Base-by-base conservation (phyloP, 2,113 vertebrate genomes). In the Canis aureus region DNA sequence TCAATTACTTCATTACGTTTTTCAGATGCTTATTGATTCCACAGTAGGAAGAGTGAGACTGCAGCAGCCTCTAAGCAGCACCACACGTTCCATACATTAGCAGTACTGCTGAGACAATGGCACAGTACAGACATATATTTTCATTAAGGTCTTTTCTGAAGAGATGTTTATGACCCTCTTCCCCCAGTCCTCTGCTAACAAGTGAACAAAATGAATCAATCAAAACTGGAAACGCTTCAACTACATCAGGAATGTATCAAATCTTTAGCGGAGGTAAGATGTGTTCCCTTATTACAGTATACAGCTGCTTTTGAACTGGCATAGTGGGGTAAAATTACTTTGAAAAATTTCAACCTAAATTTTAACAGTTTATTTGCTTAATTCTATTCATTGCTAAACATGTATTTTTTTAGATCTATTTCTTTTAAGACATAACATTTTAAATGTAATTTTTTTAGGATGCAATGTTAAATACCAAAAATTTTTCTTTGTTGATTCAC, bases 1-100 rank as follows among this genome's bases (percentile, higher is more conserved):
- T 99, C 99, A 99, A 99, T 99, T 98, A 99, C 99, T 99, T 99
- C 98, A 99, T 99, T 98, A 98, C 98, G 98, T 97, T 98, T 99
- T 99, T 98, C 99, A 99, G 98, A 98, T 97, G 98, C 99, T 98
- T 99, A 99, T 99, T 98, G 99, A 99, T 98, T 99, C 96, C 98
- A 98, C 98, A 94, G 98, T 98, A 98, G 98, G 98, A 98, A 98
- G 98, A 99, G 98, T 96, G 98, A 98, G 98, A 98, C 98, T 98
- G 98, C 99, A 98, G 99, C 98, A 99, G 98, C 98, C 98, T 98
- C 97, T 97, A 98, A 98, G 86, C 98, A 98, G 99, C 98, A 97
- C 97, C 98, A 86, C 98, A 98, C 86, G 98, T 96, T 98, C 98
- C 98, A 97, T 98, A 99, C 98, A 97, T 98, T 98, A 98, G 98